phyloP scores from a whole-genome alignment of 2,797 vertebrate species.

The Tadarida brasiliensis region DNA sequence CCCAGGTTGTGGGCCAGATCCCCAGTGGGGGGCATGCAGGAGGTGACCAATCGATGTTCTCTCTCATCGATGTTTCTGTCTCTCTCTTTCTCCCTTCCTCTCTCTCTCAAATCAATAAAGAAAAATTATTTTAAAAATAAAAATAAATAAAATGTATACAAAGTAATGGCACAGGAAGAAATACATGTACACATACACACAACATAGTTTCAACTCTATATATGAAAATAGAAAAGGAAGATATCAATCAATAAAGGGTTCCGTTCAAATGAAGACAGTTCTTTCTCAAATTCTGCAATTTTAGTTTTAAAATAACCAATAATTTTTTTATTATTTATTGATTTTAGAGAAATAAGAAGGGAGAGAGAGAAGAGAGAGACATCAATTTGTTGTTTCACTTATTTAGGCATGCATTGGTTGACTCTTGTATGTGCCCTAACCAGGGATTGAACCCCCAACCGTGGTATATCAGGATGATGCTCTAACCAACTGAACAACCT shows the following conservation, averaged over 20 bases:
- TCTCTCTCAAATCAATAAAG: no score
- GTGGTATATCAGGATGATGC: not conserved
- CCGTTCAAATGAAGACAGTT: not conserved
- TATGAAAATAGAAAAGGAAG: not conserved
- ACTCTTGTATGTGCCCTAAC: not conserved
- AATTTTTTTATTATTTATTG: not conserved
- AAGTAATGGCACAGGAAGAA: slow-evolving; percentile 25
- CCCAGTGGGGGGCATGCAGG: no score
- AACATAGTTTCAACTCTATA: not conserved
- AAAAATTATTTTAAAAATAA: no score
- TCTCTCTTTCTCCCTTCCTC: no score
- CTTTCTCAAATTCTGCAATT: not conserved
- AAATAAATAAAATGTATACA: not conserved
- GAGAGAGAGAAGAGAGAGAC: not conserved
- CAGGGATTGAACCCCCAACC: not conserved
- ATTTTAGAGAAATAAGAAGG: not conserved
- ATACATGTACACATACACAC: not conserved
- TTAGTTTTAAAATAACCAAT: slow-evolving; percentile 43
- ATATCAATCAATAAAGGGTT: not conserved
- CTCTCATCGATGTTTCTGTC: no score
- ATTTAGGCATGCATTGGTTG: not conserved
- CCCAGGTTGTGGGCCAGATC: no score
- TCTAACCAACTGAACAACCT: not conserved
- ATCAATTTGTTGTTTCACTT: not conserved
- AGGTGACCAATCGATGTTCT: no score